Evolutionary conservation across 2,888 invertebrate genomes (phyloP).

Genomic region (Biston stratarius): DNA sequence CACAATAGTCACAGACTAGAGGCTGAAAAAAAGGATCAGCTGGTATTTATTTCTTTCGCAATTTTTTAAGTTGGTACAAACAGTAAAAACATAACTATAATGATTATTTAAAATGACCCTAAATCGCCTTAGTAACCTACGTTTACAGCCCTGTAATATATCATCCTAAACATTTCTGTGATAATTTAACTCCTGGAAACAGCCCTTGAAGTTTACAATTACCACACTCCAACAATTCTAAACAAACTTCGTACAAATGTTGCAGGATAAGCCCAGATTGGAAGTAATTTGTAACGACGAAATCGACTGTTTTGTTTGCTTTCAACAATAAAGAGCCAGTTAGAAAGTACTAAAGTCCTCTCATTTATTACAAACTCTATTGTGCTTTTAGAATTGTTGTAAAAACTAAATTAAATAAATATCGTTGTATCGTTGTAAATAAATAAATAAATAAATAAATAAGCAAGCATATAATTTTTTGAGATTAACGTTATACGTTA

Average conservation of each 20-base stretch:
- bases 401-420: too few relatives aligned
- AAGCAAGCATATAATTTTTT: too few relatives aligned
- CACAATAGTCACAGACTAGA: too few relatives aligned
- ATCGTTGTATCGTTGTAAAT: too few relatives aligned
- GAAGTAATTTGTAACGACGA: conserved; percentile 22
- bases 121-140: too few relatives aligned
- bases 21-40: too few relatives aligned
- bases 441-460: too few relatives aligned
- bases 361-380: background rate
- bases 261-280: conserved; percentile 29
- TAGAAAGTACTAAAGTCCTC: conserved; percentile 6
- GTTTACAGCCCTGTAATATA: background rate
- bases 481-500: too few relatives aligned
- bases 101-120: too few relatives aligned
- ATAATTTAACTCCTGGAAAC: background rate
- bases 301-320: conserved; percentile 25
- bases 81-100: too few relatives aligned
- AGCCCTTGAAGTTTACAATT: conserved; percentile 18
- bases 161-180: background rate
- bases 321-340: conserved; percentile 4
- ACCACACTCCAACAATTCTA: conserved; percentile 9
- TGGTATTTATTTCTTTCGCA: too few relatives aligned
- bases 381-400: background rate
- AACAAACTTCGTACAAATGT: conserved; percentile 33
- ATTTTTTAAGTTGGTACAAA: too few relatives aligned